Evolutionary conservation across 2,797 vertebrate species (phyloP).

Genomic region (Sciurus carolinensis): DNA sequence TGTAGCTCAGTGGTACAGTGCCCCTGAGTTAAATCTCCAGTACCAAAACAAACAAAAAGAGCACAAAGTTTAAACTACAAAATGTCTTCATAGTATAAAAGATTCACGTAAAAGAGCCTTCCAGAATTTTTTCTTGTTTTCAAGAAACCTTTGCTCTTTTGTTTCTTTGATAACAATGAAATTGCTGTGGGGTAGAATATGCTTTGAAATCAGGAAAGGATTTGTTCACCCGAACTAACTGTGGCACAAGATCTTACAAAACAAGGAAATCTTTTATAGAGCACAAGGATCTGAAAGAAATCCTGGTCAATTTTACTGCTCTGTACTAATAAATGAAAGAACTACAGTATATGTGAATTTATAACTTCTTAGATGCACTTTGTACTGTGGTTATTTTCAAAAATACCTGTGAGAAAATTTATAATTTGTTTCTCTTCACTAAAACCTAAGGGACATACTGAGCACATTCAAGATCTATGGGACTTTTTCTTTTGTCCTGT

Average conservation of each 20-base stretch:
- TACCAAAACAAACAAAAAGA: constrained; percentile 87
- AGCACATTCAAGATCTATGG: constrained; percentile 91
- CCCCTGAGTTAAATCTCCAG: neutral
- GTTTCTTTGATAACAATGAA: constrained; percentile 92
- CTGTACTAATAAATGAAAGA: constrained; percentile 93
- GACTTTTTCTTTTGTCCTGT: constrained; percentile 89
- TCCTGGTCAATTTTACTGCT: constrained; percentile 92
- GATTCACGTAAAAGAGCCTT: constrained; percentile 86
- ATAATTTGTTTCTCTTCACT: constrained; percentile 91
- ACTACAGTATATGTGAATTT: constrained; percentile 90
- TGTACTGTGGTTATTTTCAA: constrained; percentile 90
- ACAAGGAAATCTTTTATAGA: constrained; percentile 87
- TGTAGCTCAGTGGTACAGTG: too few species aligned
- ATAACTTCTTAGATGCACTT: constrained; percentile 87
- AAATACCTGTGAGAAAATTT: constrained; percentile 91
- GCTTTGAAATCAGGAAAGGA: constrained; percentile 87
- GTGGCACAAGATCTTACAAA: constrained; percentile 90
- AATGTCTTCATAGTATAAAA: constrained; percentile 92
- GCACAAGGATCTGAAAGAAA: constrained; percentile 86
- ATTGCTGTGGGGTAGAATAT: constrained; percentile 85
- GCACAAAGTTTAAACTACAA: constrained; percentile 93
- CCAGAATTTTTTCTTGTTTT: constrained; percentile 90
- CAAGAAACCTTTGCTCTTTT: constrained; percentile 90
- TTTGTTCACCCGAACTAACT: constrained; percentile 89
- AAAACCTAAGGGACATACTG: constrained; percentile 82